A percentile compares a stretch with the other conserved stretches of the same genome.
Evolutionary conservation across 1,140 invertebrate genomes (phyloP).

Genomic region (Lasioglossum baleicum): DNA sequence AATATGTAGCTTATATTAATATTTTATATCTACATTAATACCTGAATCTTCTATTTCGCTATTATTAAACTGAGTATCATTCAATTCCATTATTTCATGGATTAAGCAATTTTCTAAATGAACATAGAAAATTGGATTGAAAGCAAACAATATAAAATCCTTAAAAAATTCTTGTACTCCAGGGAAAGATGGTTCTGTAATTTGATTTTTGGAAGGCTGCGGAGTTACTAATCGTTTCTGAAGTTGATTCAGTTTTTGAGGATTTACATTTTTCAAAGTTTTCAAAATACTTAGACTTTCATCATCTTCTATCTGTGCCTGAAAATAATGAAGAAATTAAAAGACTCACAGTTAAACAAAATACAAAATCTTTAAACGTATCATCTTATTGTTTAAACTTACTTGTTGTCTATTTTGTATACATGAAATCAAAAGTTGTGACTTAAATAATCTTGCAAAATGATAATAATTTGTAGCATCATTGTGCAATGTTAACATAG

Average conservation of each 20-base stretch:
- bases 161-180: slow-evolving; percentile 88
- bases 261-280: slow-evolving; percentile 82
- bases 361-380: too few relatives aligned
- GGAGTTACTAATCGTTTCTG: slow-evolving; percentile 87
- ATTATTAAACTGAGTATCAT: slow-evolving; percentile 80
- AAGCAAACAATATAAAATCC: slow-evolving; percentile 86
- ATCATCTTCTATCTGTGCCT: slow-evolving; percentile 76
- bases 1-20: too few relatives aligned
- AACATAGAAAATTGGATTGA: slow-evolving; percentile 84
- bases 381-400: too few relatives aligned
- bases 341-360: slow-evolving; percentile 10
- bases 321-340: too few relatives aligned
- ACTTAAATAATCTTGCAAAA: slow-evolving; percentile 88
- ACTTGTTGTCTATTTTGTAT: slow-evolving; percentile 76
- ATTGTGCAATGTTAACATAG: slow-evolving; percentile 81
- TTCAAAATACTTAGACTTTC: slow-evolving; percentile 76
- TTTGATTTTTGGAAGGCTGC: slow-evolving; percentile 79
- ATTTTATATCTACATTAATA: too few relatives aligned
- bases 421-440: slow-evolving; percentile 86
- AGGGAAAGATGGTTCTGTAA: slow-evolving; percentile 82
- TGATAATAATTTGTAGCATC: slow-evolving; percentile 88
- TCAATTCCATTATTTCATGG: slow-evolving; percentile 85
- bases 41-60: slow-evolving; percentile 78
- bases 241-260: slow-evolving; percentile 87
- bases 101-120: slow-evolving; percentile 87